Conservation (phyloP, 2,797 vertebrate genomes). For the Nyctibius grandis region DNA sequence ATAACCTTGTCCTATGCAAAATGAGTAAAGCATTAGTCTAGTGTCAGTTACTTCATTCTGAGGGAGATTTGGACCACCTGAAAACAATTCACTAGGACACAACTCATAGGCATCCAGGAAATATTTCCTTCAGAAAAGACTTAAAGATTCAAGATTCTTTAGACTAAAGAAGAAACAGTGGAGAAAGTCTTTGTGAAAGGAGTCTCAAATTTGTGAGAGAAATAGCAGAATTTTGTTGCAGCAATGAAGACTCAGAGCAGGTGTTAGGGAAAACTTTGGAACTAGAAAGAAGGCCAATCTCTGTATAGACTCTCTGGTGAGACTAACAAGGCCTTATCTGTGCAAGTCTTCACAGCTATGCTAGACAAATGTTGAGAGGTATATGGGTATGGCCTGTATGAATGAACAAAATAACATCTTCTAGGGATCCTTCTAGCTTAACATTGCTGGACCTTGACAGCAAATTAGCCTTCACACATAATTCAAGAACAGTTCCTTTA, state of each 20-base stretch:
- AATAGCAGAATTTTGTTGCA: not conserved
- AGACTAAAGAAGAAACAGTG: not conserved
- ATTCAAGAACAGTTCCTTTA: not conserved
- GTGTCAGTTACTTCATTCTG: not conserved
- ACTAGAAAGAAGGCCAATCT: not conserved
- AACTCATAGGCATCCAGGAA: not conserved
- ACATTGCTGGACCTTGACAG: not conserved
- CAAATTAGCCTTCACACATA: not conserved
- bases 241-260: not conserved
- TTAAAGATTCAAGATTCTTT: not conserved
- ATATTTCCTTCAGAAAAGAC: not conserved
- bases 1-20: not conserved
- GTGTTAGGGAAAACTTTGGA: not conserved
- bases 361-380: not conserved
- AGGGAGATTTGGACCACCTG: not conserved
- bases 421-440: not conserved
- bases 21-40: not conserved
- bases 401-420: not conserved
- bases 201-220: not conserved
- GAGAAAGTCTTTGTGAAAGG: not conserved
- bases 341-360: not conserved
- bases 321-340: accelerated
- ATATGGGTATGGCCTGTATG: not conserved
- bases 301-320: not conserved
- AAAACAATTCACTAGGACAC: not conserved